These are phyloP conservation scores for Magallana gigas DNA, from an alignment of 1,140 invertebrate genomes.

Conservation along the genomic window DNA sequence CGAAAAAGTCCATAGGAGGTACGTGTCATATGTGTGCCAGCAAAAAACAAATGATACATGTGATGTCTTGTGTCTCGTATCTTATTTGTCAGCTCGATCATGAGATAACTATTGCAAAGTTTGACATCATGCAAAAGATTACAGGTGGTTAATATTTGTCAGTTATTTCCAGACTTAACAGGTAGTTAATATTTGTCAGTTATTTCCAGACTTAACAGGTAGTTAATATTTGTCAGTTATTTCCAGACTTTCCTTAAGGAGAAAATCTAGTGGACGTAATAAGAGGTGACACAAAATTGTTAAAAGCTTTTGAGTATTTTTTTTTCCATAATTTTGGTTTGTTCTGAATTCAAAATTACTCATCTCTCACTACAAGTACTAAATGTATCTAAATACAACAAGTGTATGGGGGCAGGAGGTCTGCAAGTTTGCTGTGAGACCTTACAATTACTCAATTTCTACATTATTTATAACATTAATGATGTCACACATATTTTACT, in stretches of 20 bases:
- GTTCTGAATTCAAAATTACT: neutral
- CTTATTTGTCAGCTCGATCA: no score
- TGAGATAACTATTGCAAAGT: neutral
- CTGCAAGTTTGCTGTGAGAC: neutral
- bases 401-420: neutral
- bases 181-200: neutral
- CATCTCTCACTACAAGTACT: neutral
- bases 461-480: neutral
- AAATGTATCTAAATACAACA: neutral
- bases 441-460: neutral
- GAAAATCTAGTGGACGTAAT: neutral
- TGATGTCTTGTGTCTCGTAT: no score
- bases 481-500: no score
- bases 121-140: neutral
- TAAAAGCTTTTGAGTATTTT: neutral
- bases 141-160: neutral
- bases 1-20: constrained; percentile 48
- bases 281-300: neutral
- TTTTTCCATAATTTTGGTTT: neutral
- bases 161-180: neutral
- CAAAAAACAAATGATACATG: no score
- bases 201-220: neutral
- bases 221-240: constrained; percentile 3
- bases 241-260: constrained; percentile 24
- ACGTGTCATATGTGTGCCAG: neutral